Evolutionary conservation across 2,797 vertebrate species (phyloP), one percentile per base, ranked within the genome.

Genomic region (Enteromius thamalakanensis): DNA sequence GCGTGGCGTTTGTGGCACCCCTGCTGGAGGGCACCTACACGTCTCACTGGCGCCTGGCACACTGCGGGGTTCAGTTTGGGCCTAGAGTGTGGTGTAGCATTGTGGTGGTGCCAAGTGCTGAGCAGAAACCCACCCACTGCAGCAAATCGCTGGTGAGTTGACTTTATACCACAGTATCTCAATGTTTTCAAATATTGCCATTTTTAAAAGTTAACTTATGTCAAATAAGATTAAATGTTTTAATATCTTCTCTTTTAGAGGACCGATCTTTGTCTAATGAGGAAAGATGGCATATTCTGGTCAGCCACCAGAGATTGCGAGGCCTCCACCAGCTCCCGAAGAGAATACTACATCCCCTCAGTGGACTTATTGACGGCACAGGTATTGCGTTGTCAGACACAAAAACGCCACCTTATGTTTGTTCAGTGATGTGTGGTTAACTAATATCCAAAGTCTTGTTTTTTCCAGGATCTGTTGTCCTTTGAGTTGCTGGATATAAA

Each of bases 1-100:
- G 96, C 62, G 98, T 99, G 87, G 95, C 97, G 79, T 99, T 99
- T 82, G 91, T 97, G 3, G 97, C 98, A 19, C 97, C 98, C 3
- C 89, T 95, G 65, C 92, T 95, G 89, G 98, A 99, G 92, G 98
- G 98, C 90, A 99, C 96, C 5, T 99, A 99, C 82, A 98, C 98
- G 68, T 99, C 98, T 83, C 97, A 99, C 89, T 99, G 98, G 98
- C 96, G 97, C 23, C 95, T 99, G 88, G 97, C 97, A 37, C 98
- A 99, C 93, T 96, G 94, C 86, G 96, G 97, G 58, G 96, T 96
- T 14, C 97, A 98, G 91, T 99, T 99, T 88, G 98, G 98, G 79
- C 98, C 98, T 1, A 95, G 98, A 32, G 95, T 99, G 87, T 99
- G 98, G 98, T 99, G 98, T 94, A 99, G 97, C 92, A 97, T 99